phyloP scores from a whole-genome alignment of 2,888 invertebrate species.

The Pollenia labialis region DNA sequence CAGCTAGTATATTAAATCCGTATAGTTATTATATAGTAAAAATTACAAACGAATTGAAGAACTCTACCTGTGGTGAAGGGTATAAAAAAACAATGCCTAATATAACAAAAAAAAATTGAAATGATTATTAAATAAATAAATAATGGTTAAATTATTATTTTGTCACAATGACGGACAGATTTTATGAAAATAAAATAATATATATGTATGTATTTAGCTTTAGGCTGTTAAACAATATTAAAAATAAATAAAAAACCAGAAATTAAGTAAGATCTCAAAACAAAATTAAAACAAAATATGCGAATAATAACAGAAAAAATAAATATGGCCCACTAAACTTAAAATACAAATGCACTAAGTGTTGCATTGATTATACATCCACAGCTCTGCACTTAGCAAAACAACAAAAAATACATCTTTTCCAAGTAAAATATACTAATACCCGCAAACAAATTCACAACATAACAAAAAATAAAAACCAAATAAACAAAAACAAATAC shows the following conservation, averaged over 20 bases:
- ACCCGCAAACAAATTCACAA: conserved; percentile 3
- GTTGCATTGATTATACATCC: conserved; percentile 82
- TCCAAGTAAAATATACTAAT: conserved; percentile 55
- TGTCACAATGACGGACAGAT: conserved; percentile 43
- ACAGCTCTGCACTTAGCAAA: conserved; percentile 55
- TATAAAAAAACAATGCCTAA: not conserved
- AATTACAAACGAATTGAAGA: too few relatives aligned
- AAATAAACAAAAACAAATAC: conserved; percentile 27
- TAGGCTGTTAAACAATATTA: not conserved
- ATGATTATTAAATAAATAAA: conserved; percentile 47
- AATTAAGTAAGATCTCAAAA: conserved; percentile 64
- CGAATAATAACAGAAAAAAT: conserved; percentile 60
- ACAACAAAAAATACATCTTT: conserved; percentile 35
- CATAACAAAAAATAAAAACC: conserved; percentile 18
- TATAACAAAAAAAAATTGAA: not conserved
- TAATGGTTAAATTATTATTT: conserved; percentile 15
- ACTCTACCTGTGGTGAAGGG: too few relatives aligned
- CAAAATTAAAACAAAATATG: conserved; percentile 60
- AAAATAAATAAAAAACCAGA: conserved; percentile 40
- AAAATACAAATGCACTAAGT: conserved; percentile 78
- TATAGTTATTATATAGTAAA: too few relatives aligned
- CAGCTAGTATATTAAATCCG: too few relatives aligned
- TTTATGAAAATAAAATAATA: conserved; percentile 41
- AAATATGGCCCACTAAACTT: conserved; percentile 67
- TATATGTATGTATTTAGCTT: conserved; percentile 10